Conservation (phyloP, 2,797 vertebrate species). For the Gymnoscopelus microlampas region DNA sequence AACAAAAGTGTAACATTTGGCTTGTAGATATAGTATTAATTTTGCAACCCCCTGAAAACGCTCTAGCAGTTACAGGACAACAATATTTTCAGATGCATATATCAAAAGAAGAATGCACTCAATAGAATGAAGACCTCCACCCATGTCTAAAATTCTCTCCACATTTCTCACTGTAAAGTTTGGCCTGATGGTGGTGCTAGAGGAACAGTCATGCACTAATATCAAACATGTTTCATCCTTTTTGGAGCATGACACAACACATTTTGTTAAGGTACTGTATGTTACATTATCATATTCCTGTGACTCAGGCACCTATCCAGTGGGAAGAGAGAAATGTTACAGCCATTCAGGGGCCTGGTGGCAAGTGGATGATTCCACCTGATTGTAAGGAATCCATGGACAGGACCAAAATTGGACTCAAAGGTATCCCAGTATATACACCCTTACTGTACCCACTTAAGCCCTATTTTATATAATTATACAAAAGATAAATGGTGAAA, state of each 20-base stretch:
- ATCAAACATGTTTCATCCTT: neutral
- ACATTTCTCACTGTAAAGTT: neutral
- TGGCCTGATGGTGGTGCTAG: neutral
- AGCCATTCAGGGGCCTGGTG: slow-evolving; percentile 92
- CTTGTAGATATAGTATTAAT: neutral
- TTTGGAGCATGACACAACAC: neutral
- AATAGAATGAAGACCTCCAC: neutral
- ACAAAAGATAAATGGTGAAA: no score
- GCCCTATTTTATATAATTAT: no score
- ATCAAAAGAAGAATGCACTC: neutral
- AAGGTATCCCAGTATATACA: slow-evolving; percentile 81
- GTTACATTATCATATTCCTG: neutral
- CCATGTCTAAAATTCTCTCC: no score
- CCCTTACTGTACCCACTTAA: no score
- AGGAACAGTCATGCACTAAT: neutral
- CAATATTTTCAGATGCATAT: neutral
- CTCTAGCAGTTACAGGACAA: neutral
- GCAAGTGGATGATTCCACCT: slow-evolving; percentile 95
- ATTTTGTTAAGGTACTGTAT: no score
- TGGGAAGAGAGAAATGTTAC: slow-evolving; percentile 96
- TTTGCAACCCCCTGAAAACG: neutral
- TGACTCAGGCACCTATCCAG: slow-evolving; percentile 87
- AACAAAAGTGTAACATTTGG: neutral
- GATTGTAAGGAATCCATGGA: slow-evolving; percentile 98
- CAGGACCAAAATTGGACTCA: slow-evolving; percentile 95